These are phyloP conservation scores for Cheilosia impressa DNA, from an alignment of 2,888 invertebrate genomes.

Conservation along the genomic window DNA sequence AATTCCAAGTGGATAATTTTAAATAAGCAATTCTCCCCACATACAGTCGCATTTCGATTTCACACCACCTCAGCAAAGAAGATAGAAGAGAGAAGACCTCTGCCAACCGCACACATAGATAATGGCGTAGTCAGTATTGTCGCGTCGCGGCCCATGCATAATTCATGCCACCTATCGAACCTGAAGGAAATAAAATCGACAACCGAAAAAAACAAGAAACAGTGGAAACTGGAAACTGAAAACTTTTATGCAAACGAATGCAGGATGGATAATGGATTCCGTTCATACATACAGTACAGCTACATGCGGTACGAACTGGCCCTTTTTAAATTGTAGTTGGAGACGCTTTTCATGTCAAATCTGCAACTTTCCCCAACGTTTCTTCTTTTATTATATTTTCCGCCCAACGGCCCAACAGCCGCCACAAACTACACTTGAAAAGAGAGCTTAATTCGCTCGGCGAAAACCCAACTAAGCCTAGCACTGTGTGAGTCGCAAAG, in stretches of 20 bases:
- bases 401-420: constrained; percentile 1
- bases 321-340: constrained; percentile 18
- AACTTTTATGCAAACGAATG: constrained; percentile 50
- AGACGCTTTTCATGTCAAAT: constrained; percentile 21
- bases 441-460: constrained; percentile 68
- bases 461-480: constrained; percentile 58
- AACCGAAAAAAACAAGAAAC: constrained; percentile 25
- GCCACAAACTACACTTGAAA: constrained; percentile 2
- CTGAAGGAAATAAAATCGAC: constrained; percentile 29
- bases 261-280: constrained; percentile 20
- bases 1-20: constrained; percentile 39
- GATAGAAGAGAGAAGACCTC: constrained; percentile 3
- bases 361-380: constrained; percentile 66
- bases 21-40: constrained; percentile 29
- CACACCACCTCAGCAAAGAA: constrained; percentile 12
- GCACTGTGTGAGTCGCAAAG: constrained; percentile 35
- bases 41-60: background rate
- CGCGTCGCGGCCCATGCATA: constrained; percentile 57
- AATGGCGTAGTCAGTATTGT: background rate
- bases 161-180: constrained; percentile 72
- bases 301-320: constrained; percentile 14
- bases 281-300: background rate
- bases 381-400: constrained; percentile 57
- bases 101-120: constrained; percentile 26
- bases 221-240: constrained; percentile 26